Percentiles rank a stretch among this genome's conserved stretches.
Evolutionary conservation across 2,888 invertebrate species (phyloP).

Genomic region (Nemurella pictetii): DNA sequence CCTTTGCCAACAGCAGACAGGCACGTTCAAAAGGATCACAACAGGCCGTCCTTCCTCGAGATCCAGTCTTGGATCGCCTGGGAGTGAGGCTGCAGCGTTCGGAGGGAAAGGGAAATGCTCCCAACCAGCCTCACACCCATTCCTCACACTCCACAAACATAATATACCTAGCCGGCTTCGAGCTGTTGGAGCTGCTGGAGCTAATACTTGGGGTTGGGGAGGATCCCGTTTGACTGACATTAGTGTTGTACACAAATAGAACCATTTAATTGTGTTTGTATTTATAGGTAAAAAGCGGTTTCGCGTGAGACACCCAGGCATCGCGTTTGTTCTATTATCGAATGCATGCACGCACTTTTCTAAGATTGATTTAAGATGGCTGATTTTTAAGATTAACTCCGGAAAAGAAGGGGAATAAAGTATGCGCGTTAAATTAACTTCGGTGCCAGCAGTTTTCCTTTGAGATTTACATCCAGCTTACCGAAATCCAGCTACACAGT

Average conservation of each 20-base stretch:
- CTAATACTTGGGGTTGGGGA: too few relatives aligned
- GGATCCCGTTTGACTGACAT: neutral
- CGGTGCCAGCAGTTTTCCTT: neutral
- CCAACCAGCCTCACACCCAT: slow-evolving; percentile 10
- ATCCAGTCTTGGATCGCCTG: neutral
- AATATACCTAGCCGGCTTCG: slow-evolving; percentile 13
- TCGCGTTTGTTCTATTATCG: neutral
- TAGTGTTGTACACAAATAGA: neutral
- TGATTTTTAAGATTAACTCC: too few relatives aligned
- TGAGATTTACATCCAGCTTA: neutral
- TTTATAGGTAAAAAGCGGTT: neutral
- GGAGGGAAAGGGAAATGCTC: too few relatives aligned
- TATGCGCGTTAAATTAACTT: too few relatives aligned
- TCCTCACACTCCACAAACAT: neutral
- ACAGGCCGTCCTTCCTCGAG: neutral
- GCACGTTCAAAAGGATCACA: slow-evolving; percentile 27
- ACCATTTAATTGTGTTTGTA: neutral
- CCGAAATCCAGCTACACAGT: neutral
- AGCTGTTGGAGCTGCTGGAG: neutral
- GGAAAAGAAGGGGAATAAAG: too few relatives aligned
- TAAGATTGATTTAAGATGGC: neutral
- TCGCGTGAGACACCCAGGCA: neutral
- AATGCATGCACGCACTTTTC: neutral
- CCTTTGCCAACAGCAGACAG: slow-evolving; percentile 19
- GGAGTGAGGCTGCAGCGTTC: too few relatives aligned